Conservation (phyloP, 1,140 invertebrate genomes). For the Nylanderia fulva region DNA sequence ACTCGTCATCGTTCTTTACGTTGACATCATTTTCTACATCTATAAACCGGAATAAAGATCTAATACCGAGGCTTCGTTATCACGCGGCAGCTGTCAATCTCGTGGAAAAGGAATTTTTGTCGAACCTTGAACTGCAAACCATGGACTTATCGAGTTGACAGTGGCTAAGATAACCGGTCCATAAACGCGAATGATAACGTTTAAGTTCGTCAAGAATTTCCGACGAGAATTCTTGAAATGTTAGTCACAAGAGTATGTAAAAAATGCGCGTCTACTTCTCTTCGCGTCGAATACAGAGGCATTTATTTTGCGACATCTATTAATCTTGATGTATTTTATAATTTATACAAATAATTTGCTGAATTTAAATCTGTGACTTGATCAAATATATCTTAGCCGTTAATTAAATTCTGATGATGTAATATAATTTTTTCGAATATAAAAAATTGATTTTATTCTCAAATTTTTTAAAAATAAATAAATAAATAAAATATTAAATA, state of each 20-base stretch:
- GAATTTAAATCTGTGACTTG: background rate
- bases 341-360: background rate
- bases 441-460: background rate
- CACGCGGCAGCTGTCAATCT: background rate
- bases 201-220: slow-evolving; percentile 1
- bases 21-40: background rate
- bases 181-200: slow-evolving; percentile 31
- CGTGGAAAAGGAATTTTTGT: background rate
- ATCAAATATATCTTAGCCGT: background rate
- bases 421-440: background rate
- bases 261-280: background rate
- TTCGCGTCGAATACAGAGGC: background rate
- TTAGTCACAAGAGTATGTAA: background rate
- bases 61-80: background rate
- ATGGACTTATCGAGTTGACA: background rate
- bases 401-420: background rate
- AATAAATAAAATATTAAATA: background rate
- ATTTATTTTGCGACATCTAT: background rate
- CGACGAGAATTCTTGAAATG: slow-evolving; percentile 2
- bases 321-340: background rate
- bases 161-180: background rate
- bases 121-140: slow-evolving; percentile 31
- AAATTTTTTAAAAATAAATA: background rate
- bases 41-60: background rate
- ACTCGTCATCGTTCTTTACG: no score